Evolutionary conservation across 2,888 invertebrate genomes (phyloP).

Genomic region (Pyrgus malvae): DNA sequence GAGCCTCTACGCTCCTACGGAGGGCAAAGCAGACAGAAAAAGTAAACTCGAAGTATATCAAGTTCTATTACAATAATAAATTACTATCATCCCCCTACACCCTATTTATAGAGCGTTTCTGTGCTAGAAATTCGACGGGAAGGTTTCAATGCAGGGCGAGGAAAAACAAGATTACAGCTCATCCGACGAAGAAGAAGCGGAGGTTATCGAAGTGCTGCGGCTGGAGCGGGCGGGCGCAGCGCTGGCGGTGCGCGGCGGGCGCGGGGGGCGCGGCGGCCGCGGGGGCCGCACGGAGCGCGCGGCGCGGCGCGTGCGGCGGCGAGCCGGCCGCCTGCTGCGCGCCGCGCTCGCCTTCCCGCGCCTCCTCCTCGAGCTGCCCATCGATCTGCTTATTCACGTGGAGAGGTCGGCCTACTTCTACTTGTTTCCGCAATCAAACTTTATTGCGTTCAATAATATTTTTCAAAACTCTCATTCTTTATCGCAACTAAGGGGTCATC

Average conservation of each 20-base stretch:
- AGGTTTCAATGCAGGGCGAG: no score
- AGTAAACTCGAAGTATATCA: no score
- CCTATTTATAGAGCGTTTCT: no score
- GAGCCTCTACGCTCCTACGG: no score
- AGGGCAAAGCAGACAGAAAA: no score
- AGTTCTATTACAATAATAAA: no score
- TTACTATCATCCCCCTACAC: no score
- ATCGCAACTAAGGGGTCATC: no score
- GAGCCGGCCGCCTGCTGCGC: conserved; percentile 46
- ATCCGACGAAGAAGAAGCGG: conserved; percentile 4
- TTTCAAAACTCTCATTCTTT: no score
- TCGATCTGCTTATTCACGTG: conserved; percentile 31
- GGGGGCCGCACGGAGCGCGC: conserved; percentile 72
- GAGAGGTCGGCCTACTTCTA: conserved; percentile 35
- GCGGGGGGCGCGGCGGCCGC: conserved; percentile 47
- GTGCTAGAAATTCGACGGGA: no score
- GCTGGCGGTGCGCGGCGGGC: no score
- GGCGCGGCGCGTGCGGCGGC: conserved; percentile 52
- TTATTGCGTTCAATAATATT: no score
- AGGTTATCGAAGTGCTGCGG: conserved; percentile 1
- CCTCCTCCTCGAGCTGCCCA: conserved; percentile 39
- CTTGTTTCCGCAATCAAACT: conserved; percentile 37
- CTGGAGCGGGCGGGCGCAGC: conserved; percentile 10
- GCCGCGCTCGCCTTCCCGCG: conserved; percentile 49
- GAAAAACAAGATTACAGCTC: conserved; percentile 1